Evolutionary conservation across 2,113 vertebrate species (phyloP), one percentile per base, ranked within the genome.

Genomic region (Elanus axillaris): DNA sequence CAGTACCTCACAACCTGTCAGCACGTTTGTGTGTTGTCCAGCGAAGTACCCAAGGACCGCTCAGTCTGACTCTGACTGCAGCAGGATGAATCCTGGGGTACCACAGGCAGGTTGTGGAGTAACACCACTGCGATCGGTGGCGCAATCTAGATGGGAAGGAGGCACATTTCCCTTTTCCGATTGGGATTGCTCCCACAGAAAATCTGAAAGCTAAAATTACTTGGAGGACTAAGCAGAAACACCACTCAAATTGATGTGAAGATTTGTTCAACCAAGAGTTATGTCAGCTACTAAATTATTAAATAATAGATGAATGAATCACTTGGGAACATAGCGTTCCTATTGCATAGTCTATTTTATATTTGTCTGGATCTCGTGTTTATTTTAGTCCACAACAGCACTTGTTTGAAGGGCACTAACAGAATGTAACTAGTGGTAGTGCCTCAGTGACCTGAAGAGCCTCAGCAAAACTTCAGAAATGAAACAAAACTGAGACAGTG

Each of bases 101-200:
- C 13, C 22, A 6, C 66, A 10, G 38, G 66, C 26, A 53, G 38
- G 26, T 2, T 36, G 73, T 12, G 81, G 47, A 50, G 34, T 13
- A 23, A 22, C 38, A 25, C 1, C 0, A 0, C 74, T 31, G 59
- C 4, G 16, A 56, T 5, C 0, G 0, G 63, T 4, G 34, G 34
- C 23, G 59, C 20, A 10, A 63, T 4, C n/a, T 14, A n/a, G 52
- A 50, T 12, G 20, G 63, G 58, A 76, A 72, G 81, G 75, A 73
- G 13, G 4, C 0, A 3, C 7, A 0, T 20, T 52, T 64, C 64
- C 59, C 52, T 34, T 13, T 52, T 11, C 62, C 1, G 0, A 4
- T 4, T 36, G 47, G 26, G 43, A 36, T 58, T 16, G 16, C 48
- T 75, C 71, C 90, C 72, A 31, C 72, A 62, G 59, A 92, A 66